Base-by-base conservation (phyloP, 2,113 vertebrate genomes). In the Rhabdornis inornatus region DNA sequence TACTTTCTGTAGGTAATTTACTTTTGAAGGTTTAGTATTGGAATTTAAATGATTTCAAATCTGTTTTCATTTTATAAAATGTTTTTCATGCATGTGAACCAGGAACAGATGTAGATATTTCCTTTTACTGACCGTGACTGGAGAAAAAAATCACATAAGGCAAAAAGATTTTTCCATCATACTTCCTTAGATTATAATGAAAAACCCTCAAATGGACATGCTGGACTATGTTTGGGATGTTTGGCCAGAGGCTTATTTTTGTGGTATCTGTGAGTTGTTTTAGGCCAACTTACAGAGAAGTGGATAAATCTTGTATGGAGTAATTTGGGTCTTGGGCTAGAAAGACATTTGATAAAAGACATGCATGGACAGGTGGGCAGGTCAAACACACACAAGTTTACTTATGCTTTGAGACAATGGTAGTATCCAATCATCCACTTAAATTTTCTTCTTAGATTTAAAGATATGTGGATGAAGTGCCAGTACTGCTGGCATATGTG, bases 1-100 rank as follows among this genome's bases (percentile, higher is more conserved):
- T 97, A 92, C 97, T 97, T 94, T 96, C 79, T 91, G 80, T 92
- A 95, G 92, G 83, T 94, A 91, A 95, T 97, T 97, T 94, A 83
- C 92, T 96, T 94, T 72, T 96, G 85, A 94, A 91, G 83, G 35
- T 91, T 96, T 95, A 76, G 86, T 87, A 42, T 90, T 83, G 80
- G 81, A 95, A 90, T 96, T 85, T 96, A 91, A 93, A 85, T 92
- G 0, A 95, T 94, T 87, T 92, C 57, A 92, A 94, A 84, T 85
- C 64, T 95, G 74, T 83, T 97, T 96, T 84, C 87, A 77, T 83
- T 97, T 96, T 91, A 47, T 83, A 42, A 95, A 78, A 42, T 75
- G 77, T 95, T 95, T 71, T 83, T 49, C 77, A 71, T 95, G 77
- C 69, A 47, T 92, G 42, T 79, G 97, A 84, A 89, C 60, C 39